Percentiles rank a stretch among this genome's conserved stretches.
These are phyloP conservation scores for Eudemis profundana DNA, from an alignment of 2,888 invertebrate species.

Conservation along the genomic window DNA sequence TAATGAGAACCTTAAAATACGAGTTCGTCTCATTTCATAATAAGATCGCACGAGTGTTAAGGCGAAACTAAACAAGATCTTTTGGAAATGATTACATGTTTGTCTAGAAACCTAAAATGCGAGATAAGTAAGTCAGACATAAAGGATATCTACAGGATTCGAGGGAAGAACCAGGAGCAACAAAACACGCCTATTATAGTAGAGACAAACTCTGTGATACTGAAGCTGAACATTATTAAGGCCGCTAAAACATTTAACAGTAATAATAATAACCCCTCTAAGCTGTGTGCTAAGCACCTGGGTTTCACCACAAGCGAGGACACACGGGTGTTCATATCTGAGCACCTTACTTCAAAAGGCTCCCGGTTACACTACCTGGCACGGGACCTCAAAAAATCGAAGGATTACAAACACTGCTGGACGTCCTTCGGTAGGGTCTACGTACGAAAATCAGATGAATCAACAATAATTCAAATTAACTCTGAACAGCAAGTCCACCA, in stretches of 20 bases:
- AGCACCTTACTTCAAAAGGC: constrained; percentile 8
- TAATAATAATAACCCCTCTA: too few species aligned
- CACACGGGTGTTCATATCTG: constrained; percentile 4
- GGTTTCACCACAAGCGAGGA: constrained; percentile 1
- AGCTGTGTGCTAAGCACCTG: too few species aligned
- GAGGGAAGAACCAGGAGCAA: too few species aligned
- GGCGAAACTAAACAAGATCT: too few species aligned
- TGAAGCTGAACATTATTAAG: neutral
- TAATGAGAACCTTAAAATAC: too few species aligned
- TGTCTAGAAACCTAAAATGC: constrained; percentile 8
- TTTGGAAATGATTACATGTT: too few species aligned
- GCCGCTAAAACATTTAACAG: too few species aligned
- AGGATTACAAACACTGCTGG: constrained; percentile 1
- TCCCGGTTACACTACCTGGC: constrained; percentile 4
- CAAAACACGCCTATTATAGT: constrained; percentile 21
- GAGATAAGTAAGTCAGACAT: constrained; percentile 15
- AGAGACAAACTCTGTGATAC: constrained; percentile 28
- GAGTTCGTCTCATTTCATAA: too few species aligned
- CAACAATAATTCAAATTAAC: neutral
- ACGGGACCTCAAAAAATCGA: constrained; percentile 12
- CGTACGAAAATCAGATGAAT: constrained; percentile 3
- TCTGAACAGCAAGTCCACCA: constrained; percentile 3
- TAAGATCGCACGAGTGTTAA: too few species aligned
- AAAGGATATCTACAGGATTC: constrained; percentile 33
- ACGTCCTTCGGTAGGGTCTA: neutral